Percentiles rank a stretch among this genome's conserved stretches.
Conservation (phyloP, 2,888 invertebrate genomes). For the Folsomia manolachei region DNA sequence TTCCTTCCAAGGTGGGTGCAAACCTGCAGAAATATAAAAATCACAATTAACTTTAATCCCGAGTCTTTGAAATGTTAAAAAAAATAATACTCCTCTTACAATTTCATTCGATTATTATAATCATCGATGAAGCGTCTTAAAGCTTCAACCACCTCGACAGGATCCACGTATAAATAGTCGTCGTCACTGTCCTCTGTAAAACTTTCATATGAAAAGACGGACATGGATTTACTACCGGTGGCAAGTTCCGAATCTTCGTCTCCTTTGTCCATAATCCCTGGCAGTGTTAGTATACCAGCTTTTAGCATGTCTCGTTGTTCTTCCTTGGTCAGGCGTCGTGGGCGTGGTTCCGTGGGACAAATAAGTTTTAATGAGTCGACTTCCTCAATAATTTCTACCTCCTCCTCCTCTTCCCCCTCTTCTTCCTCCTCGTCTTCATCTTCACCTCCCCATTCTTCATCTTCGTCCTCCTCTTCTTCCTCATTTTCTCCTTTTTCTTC, state of each 20-base stretch:
- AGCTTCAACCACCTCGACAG: constrained; percentile 41
- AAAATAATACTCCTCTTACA: constrained; percentile 19
- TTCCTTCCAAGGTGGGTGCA: constrained; percentile 36
- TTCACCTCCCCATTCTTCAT: constrained; percentile 8
- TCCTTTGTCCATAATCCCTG: background rate
- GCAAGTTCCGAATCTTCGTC: constrained; percentile 5
- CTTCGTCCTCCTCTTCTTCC: constrained; percentile 2
- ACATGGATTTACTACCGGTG: background rate
- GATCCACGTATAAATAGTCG: constrained; percentile 41
- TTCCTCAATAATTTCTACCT: background rate
- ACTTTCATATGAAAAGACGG: constrained; percentile 22
- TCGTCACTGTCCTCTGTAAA: constrained; percentile 25
- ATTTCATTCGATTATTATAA: constrained; percentile 36
- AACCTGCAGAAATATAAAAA: constrained; percentile 11
- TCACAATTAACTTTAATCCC: too few relatives aligned
- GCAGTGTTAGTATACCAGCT: background rate
- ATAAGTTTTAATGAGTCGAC: background rate
- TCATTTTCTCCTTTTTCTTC: background rate
- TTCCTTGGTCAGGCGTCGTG: background rate
- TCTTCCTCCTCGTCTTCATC: constrained; percentile 13
- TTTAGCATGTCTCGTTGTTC: constrained; percentile 10
- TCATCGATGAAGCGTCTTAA: constrained; percentile 43
- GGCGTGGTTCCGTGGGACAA: background rate
- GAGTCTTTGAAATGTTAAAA: background rate
- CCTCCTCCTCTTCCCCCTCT: constrained; percentile 10